Evolutionary conservation across 2,113 vertebrate species (phyloP).

Genomic region (Lethenteron camtschaticum): DNA sequence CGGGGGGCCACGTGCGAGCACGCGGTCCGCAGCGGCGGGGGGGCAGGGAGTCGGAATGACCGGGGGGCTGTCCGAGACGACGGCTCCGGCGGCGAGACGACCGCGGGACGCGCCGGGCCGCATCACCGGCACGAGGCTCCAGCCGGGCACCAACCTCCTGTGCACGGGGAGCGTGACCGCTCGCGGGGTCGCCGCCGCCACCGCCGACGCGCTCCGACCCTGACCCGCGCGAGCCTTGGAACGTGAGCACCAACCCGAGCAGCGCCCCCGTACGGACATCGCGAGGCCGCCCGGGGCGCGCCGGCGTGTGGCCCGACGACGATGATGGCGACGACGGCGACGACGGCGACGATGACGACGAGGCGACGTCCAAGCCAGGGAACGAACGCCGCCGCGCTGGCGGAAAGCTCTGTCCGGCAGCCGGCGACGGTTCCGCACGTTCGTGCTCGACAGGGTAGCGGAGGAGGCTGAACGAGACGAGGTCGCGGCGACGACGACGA

Average conservation of each 20-base stretch:
- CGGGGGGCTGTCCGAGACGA: too few relatives aligned
- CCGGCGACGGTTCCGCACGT: conserved; percentile 11
- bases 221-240: conserved; percentile 6
- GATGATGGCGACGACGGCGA: conserved; percentile 14
- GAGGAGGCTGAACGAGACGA: too few relatives aligned
- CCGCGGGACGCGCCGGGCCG: too few relatives aligned
- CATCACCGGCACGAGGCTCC: too few relatives aligned
- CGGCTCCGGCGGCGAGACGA: too few relatives aligned
- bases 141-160: too few relatives aligned
- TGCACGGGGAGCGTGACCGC: too few relatives aligned
- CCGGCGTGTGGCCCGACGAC: conserved; percentile 11
- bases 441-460: too few relatives aligned
- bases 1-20: too few relatives aligned
- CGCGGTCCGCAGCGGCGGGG: too few relatives aligned
- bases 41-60: too few relatives aligned
- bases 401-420: conserved; percentile 7
- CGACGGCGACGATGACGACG: conserved; percentile 12
- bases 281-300: conserved; percentile 14
- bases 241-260: conserved; percentile 9
- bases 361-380: neutral
- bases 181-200: neutral
- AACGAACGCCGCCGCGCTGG: conserved; percentile 16
- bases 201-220: neutral
- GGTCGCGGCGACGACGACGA: too few relatives aligned
- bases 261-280: conserved; percentile 6